A percentile compares a stretch with the other conserved stretches of the same genome.
These are phyloP conservation scores for Nyctereutes procyonoides DNA, from an alignment of 2,113 vertebrate genomes.

Conservation along the genomic window DNA sequence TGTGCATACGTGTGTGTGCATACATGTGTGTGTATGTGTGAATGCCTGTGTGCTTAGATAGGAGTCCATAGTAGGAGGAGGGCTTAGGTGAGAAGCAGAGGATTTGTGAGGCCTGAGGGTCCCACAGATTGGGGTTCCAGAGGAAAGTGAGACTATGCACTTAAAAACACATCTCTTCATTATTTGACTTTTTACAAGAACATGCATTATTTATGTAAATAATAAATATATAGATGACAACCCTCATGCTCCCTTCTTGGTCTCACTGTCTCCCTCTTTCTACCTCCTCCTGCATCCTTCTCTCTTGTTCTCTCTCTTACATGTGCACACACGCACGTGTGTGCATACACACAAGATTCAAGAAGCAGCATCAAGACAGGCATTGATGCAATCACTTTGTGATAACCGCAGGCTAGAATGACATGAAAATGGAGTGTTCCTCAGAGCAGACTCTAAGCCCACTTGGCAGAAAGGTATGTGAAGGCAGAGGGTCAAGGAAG, in stretches of 20 bases:
- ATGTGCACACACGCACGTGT: neutral
- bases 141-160: neutral
- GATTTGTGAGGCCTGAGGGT: neutral
- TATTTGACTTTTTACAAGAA: slow-evolving; percentile 7
- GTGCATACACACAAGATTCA: neutral
- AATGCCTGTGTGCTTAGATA: too few species aligned
- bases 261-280: neutral
- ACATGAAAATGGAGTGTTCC: neutral
- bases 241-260: neutral
- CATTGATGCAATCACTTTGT: neutral
- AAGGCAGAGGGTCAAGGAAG: neutral
- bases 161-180: slow-evolving; percentile 46
- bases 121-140: neutral
- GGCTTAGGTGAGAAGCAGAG: neutral
- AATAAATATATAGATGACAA: neutral
- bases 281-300: neutral
- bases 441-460: neutral
- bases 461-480: neutral
- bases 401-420: rapidly evolving
- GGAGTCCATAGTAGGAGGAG: neutral
- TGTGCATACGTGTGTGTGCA: neutral
- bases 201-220: slow-evolving; percentile 53
- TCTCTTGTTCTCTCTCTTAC: neutral
- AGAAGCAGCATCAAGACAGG: neutral
- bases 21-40: too few species aligned